Evolutionary conservation across 2,888 invertebrate species (phyloP).

Genomic region (Rambutsinella grinnellia): DNA sequence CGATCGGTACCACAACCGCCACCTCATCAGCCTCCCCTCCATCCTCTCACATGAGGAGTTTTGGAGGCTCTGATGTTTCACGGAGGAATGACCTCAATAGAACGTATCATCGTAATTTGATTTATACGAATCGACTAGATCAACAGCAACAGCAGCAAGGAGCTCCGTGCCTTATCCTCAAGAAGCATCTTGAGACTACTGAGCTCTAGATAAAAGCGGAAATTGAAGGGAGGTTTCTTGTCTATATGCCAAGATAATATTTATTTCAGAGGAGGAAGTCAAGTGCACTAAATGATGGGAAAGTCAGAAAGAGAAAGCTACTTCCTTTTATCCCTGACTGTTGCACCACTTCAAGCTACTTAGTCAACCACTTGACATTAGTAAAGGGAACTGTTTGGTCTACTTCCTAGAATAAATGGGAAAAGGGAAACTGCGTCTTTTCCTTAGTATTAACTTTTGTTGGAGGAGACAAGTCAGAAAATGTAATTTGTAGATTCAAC

Average conservation of each 20-base stretch:
- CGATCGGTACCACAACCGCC: slow-evolving; percentile 68
- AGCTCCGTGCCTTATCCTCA: slow-evolving; percentile 64
- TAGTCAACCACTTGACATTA: not conserved
- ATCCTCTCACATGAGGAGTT: slow-evolving; percentile 66
- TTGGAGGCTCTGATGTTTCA: slow-evolving; percentile 63
- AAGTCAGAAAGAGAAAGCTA: not conserved
- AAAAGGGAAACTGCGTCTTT: no score
- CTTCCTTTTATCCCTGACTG: not conserved
- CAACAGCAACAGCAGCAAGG: slow-evolving; percentile 39
- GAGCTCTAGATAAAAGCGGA: slow-evolving; percentile 57
- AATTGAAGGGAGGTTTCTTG: not conserved
- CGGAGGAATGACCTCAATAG: slow-evolving; percentile 65
- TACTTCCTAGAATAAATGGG: no score
- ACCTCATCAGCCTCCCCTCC: slow-evolving; percentile 70
- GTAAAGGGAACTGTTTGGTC: not conserved
- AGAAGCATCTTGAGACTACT: slow-evolving; percentile 66
- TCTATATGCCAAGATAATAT: not conserved
- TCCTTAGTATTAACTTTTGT: not conserved
- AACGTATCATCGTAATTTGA: slow-evolving; percentile 65
- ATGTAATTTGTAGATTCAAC: not conserved
- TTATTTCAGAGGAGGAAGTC: not conserved
- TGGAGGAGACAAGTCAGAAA: no score
- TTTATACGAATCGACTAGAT: slow-evolving; percentile 64
- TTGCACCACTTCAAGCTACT: not conserved
- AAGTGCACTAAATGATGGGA: not conserved